A percentile compares a stretch with the other conserved stretches of the same genome.
Conservation (phyloP, 2,797 vertebrate species). For the Natrix natrix region DNA sequence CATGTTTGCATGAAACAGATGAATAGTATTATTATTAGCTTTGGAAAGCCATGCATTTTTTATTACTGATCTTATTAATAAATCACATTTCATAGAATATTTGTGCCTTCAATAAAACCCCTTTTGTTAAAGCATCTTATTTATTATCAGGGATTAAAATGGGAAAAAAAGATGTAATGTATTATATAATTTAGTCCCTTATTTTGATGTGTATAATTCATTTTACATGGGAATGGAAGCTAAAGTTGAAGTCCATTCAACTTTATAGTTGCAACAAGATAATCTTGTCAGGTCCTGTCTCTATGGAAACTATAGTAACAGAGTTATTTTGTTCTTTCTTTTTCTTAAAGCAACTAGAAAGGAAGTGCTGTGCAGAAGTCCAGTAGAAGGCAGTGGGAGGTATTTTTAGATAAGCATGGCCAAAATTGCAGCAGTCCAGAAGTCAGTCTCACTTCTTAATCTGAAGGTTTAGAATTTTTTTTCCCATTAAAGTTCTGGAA, state of each 20-base stretch:
- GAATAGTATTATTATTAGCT: neutral
- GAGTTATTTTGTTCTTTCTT: slow-evolving; percentile 40
- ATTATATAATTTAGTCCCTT: slow-evolving; percentile 36
- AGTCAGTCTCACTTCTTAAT: neutral
- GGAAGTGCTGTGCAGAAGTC: neutral
- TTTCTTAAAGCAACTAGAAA: slow-evolving; percentile 29
- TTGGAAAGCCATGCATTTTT: slow-evolving; percentile 27
- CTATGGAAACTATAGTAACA: slow-evolving; percentile 61
- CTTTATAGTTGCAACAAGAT: slow-evolving; percentile 48
- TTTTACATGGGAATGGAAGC: slow-evolving; percentile 43
- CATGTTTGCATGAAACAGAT: slow-evolving; percentile 14
- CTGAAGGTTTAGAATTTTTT: neutral
- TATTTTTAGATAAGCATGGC: neutral
- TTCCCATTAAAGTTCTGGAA: neutral
- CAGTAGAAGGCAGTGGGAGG: neutral
- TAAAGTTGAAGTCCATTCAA: slow-evolving; percentile 45
- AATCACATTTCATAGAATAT: slow-evolving; percentile 15
- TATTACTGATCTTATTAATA: slow-evolving; percentile 30
- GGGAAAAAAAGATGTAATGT: slow-evolving; percentile 7
- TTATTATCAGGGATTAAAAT: slow-evolving; percentile 11
- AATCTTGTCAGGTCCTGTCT: slow-evolving; percentile 51
- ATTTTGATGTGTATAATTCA: slow-evolving; percentile 22
- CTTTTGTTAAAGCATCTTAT: neutral
- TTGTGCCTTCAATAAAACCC: neutral
- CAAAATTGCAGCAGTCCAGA: neutral